Evolutionary conservation across 1,140 invertebrate species (phyloP).

Genomic region (Arctopsyche grandis): DNA sequence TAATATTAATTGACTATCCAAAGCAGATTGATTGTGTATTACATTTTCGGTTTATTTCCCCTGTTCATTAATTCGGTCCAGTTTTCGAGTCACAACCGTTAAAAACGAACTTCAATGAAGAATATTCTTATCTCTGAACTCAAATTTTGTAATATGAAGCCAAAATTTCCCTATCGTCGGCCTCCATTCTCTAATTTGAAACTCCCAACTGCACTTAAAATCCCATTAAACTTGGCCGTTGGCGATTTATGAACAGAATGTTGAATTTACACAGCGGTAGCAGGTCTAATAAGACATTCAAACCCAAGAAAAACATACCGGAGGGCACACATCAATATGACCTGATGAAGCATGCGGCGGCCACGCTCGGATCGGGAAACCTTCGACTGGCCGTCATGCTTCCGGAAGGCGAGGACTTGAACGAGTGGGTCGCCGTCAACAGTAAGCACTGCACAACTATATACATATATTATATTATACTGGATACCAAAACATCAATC

Average conservation of each 20-base stretch:
- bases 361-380: conserved; percentile 97
- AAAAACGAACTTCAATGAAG: no score
- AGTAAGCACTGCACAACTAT: conserved; percentile 80
- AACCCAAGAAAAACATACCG: conserved; percentile 99
- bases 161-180: no score
- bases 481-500: neutral
- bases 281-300: conserved; percentile 95
- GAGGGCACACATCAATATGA: conserved; percentile 99
- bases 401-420: conserved; percentile 98
- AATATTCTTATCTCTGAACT: no score
- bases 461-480: conserved; percentile 53
- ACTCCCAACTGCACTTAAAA: neutral
- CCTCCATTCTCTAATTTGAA: neutral
- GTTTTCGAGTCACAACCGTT: no score
- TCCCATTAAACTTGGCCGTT: neutral
- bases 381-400: conserved; percentile 94
- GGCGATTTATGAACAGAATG: neutral
- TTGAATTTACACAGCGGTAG: conserved; percentile 72
- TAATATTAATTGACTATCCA: no score
- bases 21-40: no score
- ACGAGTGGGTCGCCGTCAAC: conserved; percentile 99
- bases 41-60: no score
- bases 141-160: no score
- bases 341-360: conserved; percentile 98
- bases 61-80: no score